Evolutionary conservation across 2,113 vertebrate species (phyloP).

Genomic region (Rhinogobius similis): DNA sequence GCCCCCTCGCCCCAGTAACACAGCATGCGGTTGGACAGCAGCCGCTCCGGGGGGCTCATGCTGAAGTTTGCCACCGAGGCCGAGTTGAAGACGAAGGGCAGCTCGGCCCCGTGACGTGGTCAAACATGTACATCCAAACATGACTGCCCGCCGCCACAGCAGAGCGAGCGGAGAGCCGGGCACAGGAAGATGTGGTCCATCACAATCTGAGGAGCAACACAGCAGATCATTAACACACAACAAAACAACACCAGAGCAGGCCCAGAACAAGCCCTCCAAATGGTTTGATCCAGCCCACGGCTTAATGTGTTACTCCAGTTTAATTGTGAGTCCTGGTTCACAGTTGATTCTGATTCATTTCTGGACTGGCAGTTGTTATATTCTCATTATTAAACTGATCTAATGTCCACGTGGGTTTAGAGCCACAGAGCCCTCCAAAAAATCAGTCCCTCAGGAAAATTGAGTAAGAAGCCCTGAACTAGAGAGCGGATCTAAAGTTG

Average conservation of each 20-base stretch:
- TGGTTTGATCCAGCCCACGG: too few relatives aligned
- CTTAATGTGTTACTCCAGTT: too few relatives aligned
- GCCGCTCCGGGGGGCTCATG: constrained; percentile 60
- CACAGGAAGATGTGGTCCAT: constrained; percentile 80
- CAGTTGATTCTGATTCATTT: too few relatives aligned
- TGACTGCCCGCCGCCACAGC: constrained; percentile 38
- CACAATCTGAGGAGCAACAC: constrained; percentile 65
- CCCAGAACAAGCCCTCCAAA: not conserved
- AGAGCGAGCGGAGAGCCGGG: constrained; percentile 66
- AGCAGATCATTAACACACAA: not conserved
- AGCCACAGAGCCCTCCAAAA: too few relatives aligned
- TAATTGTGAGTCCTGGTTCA: too few relatives aligned
- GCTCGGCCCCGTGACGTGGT: constrained; percentile 79
- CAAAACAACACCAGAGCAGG: not conserved
- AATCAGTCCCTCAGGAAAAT: too few relatives aligned
- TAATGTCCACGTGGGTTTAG: too few relatives aligned
- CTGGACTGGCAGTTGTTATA: too few relatives aligned
- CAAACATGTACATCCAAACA: constrained; percentile 77
- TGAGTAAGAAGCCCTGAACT: too few relatives aligned
- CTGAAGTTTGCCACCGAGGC: constrained; percentile 73
- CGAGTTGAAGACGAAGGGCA: constrained; percentile 77
- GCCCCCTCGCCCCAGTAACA: constrained; percentile 79
- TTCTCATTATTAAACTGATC: too few relatives aligned
- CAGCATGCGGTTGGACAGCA: constrained; percentile 75
- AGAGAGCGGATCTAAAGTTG: too few relatives aligned